Base-by-base conservation (phyloP, 1,140 invertebrate genomes). In the Hylaeus volcanicus region DNA sequence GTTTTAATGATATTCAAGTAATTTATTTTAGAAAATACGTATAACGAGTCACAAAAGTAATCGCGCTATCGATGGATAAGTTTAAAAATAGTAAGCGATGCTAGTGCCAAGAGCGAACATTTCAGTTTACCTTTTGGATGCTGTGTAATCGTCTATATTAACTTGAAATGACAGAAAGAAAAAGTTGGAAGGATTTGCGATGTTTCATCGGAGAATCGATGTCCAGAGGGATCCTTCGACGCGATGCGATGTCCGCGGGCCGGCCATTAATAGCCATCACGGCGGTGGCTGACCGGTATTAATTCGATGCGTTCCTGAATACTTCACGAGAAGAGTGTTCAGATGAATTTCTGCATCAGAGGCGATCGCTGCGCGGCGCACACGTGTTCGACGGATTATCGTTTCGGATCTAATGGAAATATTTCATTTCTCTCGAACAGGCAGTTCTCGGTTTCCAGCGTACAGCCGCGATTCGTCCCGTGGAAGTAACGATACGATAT, bases 221-320 rank as follows among this genome's bases (percentile, higher is more conserved):
- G 41, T 3, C 0, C 58, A 5, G 48, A 39, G n/a, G 56, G 11
- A 14, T 66, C 26, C 48, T 68, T 53, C 5, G 5, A 43, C 14
- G 41, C 12, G 55, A 37, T 51, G 41, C 12, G 55, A 37, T 51
- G 11, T 61, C 39, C 12, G 83, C 43, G 14, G 14, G 61, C 2
- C 11, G 56, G 69, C 73, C 88, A 85, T 88, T 90, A 89, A 88
- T 86, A 78, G 82, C 73, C 43, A 60, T 80, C 76, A 60, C 58
- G 71, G 60, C 64, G 79, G 64, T 85, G 69, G 70, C 80, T 75
- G 81, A 88, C 88, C 75, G 78, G 78, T 88, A 90, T 90, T 88
- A 89, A 88, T 88, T 90, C 82, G 84, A 65, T 73, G 86, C 78
- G 79, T 77, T 72, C 63, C 77, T 88, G 84, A 88, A 88, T 89